Conservation (phyloP, 2,113 vertebrate species). For the Sinocyclocheilus anshuiensis region DNA sequence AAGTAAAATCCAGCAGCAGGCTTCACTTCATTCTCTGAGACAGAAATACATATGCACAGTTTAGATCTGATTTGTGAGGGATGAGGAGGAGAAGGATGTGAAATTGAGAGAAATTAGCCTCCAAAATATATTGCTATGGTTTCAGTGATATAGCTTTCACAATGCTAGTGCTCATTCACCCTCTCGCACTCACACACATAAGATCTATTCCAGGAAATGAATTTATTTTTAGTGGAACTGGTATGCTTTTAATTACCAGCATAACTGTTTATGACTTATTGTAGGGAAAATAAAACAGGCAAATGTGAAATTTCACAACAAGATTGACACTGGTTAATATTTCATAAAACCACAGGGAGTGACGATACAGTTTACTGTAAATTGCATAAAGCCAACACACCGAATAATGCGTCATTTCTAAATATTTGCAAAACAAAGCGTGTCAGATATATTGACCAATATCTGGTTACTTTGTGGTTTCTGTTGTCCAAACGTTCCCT, state of each 20-base stretch:
- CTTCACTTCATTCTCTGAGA: neutral
- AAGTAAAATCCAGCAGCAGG: neutral
- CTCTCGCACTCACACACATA: neutral
- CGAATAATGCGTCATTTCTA: neutral
- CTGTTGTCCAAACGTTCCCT: neutral
- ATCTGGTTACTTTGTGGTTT: neutral
- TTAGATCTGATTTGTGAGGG: slow-evolving; percentile 2
- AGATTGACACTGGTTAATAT: neutral
- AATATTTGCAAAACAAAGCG: neutral
- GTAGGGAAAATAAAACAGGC: neutral
- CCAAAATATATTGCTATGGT: neutral
- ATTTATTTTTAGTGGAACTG: neutral
- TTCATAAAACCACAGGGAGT: slow-evolving; percentile 9
- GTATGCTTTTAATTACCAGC: slow-evolving; percentile 34
- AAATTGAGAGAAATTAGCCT: slow-evolving; percentile 10
- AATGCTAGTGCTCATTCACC: neutral
- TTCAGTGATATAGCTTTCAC: slow-evolving; percentile 1
- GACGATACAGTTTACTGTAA: slow-evolving; percentile 15
- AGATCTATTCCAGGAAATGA: slow-evolving; percentile 5
- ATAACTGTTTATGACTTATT: neutral
- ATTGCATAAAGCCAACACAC: neutral
- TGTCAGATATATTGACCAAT: neutral
- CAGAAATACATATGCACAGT: neutral
- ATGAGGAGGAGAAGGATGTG: neutral
- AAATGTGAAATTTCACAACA: neutral